A percentile compares a stretch with the other conserved stretches of the same genome.
Conservation (phyloP, 2,797 vertebrate genomes). For the Megaceryle alcyon region DNA sequence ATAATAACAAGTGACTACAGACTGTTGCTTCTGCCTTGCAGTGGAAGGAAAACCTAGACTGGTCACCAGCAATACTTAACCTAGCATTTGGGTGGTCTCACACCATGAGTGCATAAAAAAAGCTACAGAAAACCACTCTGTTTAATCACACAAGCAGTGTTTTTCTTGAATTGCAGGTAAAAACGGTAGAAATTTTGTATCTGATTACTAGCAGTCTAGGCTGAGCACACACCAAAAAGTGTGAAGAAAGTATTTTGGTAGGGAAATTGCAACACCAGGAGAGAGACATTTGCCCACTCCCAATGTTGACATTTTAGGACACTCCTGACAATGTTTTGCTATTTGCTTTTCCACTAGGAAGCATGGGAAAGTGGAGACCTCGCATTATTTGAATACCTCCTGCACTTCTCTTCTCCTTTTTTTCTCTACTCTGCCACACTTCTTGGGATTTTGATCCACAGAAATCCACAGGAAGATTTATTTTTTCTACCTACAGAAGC, state of each 20-base stretch:
- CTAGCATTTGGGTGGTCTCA: not conserved
- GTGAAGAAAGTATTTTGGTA: not conserved
- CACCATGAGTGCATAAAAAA: not conserved
- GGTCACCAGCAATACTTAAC: not conserved
- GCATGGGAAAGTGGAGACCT: not conserved
- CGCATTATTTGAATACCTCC: not conserved
- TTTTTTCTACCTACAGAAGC: conserved; percentile 24
- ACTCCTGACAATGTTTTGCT: not conserved
- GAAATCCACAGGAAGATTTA: not conserved
- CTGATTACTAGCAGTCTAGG: not conserved
- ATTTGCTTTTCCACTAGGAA: conserved; percentile 15
- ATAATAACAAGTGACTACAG: not conserved
- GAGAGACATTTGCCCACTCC: not conserved
- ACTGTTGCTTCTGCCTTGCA: not conserved
- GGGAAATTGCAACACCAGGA: not conserved
- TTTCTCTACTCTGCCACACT: not conserved
- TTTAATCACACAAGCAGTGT: not conserved
- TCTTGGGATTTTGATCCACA: not conserved
- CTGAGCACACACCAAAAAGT: not conserved
- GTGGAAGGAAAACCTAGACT: not conserved
- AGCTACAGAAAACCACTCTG: not conserved
- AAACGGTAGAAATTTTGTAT: not conserved
- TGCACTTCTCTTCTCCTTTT: not conserved
- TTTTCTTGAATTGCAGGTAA: not conserved
- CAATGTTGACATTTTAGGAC: not conserved